Conservation (phyloP, 2,797 vertebrate genomes). For the Enteromius paludinosus region DNA sequence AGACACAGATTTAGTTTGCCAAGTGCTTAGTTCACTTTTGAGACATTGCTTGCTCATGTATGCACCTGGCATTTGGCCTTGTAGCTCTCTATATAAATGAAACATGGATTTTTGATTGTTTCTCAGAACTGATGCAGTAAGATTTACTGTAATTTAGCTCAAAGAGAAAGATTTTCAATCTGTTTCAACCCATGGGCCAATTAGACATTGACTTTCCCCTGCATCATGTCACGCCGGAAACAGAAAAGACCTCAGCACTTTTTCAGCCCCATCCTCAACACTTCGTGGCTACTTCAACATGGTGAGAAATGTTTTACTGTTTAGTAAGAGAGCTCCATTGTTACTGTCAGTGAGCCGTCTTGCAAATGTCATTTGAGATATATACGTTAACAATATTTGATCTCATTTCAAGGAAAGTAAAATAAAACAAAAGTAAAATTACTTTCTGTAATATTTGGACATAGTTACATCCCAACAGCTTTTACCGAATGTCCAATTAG, state of each 20-base stretch:
- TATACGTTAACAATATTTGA: not conserved
- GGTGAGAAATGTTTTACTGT: conserved; percentile 70
- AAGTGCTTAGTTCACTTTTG: conserved; percentile 46
- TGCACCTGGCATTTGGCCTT: conserved; percentile 33
- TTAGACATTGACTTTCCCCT: conserved; percentile 67
- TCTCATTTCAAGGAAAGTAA: conserved; percentile 4
- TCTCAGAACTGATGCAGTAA: conserved; percentile 14
- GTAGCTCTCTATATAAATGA: conserved; percentile 13
- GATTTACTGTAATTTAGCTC: conserved; percentile 25
- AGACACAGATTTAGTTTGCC: conserved; percentile 41
- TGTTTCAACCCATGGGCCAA: conserved; percentile 30
- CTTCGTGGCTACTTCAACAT: conserved; percentile 74
- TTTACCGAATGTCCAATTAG: conserved; percentile 17
- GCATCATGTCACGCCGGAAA: conserved; percentile 80
- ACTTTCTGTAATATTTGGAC: not conserved
- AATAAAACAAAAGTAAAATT: not conserved
- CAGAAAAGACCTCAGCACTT: conserved; percentile 80
- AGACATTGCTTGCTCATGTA: conserved; percentile 43
- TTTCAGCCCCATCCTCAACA: conserved; percentile 72
- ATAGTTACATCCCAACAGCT: not conserved
- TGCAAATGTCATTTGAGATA: conserved; percentile 9
- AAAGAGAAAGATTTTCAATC: conserved; percentile 28
- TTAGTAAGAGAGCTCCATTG: conserved; percentile 44
- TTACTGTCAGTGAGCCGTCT: conserved; percentile 10
- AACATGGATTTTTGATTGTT: conserved; percentile 21